phyloP scores from a whole-genome alignment of 1,140 invertebrate genomes.

The Eupeodes corollae region DNA sequence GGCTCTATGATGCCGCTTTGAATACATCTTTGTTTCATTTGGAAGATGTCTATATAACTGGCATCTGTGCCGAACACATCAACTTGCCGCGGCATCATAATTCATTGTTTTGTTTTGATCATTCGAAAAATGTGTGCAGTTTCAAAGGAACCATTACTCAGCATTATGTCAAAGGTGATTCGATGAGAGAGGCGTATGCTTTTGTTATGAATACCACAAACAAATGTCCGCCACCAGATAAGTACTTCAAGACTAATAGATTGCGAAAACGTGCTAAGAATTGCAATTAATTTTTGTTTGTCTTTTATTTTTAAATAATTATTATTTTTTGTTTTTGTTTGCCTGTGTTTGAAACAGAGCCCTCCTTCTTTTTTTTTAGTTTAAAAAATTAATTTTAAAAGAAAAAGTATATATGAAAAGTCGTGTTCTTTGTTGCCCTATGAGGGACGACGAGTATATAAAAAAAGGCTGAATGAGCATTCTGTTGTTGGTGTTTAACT shows the following conservation, averaged over 20 bases:
- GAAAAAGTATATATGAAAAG: no score
- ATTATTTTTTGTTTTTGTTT: no score
- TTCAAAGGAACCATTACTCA: conserved; percentile 28
- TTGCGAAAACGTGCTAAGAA: conserved; percentile 12
- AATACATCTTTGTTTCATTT: conserved; percentile 60
- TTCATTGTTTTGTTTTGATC: conserved; percentile 24
- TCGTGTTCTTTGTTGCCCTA: no score
- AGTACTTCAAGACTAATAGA: conserved; percentile 24
- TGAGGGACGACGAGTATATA: no score
- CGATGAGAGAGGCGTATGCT: conserved; percentile 25
- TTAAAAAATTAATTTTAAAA: no score
- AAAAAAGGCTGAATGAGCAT: no score
- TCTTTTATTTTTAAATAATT: no score
- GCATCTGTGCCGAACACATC: conserved; percentile 35
- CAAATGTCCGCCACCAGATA: conserved; percentile 22
- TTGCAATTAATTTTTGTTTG: no score
- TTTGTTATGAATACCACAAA: conserved; percentile 26
- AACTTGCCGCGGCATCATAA: conserved; percentile 20
- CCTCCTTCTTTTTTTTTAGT: no score
- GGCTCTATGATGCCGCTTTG: conserved; percentile 57
- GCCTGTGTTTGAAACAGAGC: no score
- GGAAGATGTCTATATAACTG: conserved; percentile 81
- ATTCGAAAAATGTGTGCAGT: conserved; percentile 18
- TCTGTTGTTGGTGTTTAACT: no score
- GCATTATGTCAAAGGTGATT: conserved; percentile 27